Base-by-base conservation (phyloP, 2,888 invertebrate species). In the Chymomyza procnemis region DNA sequence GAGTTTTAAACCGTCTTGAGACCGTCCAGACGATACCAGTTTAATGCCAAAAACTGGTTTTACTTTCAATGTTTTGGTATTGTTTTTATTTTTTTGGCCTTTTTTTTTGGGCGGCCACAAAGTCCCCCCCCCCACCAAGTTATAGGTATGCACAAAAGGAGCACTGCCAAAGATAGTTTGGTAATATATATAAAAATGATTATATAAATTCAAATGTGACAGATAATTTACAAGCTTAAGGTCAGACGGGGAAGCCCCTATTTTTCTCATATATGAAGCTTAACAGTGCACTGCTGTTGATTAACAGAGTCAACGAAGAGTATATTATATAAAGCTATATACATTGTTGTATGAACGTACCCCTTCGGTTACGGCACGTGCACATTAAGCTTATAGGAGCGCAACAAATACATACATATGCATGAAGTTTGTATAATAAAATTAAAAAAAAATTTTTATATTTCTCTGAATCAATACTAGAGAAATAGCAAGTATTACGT, bases 361-460 rank as follows among this genome's bases (percentile, higher is more conserved):
- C n/a, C n/a, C n/a, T 76, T 70, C 77, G 56, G 77, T 75, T 76
- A 75, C 77, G 71, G 65, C 71, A 75, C 71, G 70, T 63, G 70
- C 67, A 62, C 73, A 67, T 69, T 56, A 63, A 66, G 56, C 69
- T 73, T 65, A 73, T 61, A 65, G 69, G 62, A 73, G 63, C 26
- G 65, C 62, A 68, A 50, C 64, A 73, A 26, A 61, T 26, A 67
- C 59, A 61, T 46, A 60, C 2, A 52, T 34, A 34, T 41, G 47
- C 8, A 18, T n/a, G 30, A 14, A 30, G 21, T 19, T 22, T 1
- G 9, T 34, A 34, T 1, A 6, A 22, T 22, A 22, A 22, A 3
- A 26, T 26, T n/a, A n/a, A n/a, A n/a, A n/a, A n/a, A n/a, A n/a
- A n/a, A n/a, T n/a, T n/a, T n/a, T n/a, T n/a, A n/a, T n/a, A n/a